Evolutionary conservation across 2,888 invertebrate genomes (phyloP), one percentile per base, ranked within the genome.

Genomic region (Anorthoa munda): DNA sequence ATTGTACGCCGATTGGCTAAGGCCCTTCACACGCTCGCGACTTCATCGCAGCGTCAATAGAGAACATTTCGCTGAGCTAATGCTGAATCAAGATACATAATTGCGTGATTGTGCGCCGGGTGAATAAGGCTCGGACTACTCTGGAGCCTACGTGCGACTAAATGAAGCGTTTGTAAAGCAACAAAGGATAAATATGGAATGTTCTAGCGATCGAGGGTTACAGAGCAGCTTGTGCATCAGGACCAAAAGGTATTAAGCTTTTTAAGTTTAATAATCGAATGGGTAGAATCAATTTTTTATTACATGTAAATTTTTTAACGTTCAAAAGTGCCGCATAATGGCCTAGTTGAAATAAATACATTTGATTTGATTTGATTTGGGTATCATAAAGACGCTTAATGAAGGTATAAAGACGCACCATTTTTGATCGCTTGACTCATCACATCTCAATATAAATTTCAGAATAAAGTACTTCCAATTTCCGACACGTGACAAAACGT

Each of bases 1-100:
- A 83, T 81, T 83, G 74, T 60, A 70, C 21, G 31, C 18, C 83
- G 74, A 79, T 79, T 79, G 66, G 55, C 23, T 81, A 79, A 64
- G 79, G 83, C 66, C 21, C 59, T 66, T 56, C 50, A 58, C 74
- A 70, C 45, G 59, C 53, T 64, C 13, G 79, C 79, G 69, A 67
- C 79, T 71, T 48, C 59, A 72, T 39, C 56, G 66, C 39, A 65
- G 31, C 53, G 18, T 66, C 59, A 50, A 70, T 59, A n/a, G 56
- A 18, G 53, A 50, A 70, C 46, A 83, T 70, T 83, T 60, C n/a
- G 60, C 75, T 75, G 81, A 68, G 68, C 67, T 75, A 83, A 83
- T 66, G 75, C 65, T 81, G 69, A 78, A 76, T 72, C 75, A 72
- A 68, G 72, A 67, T 74, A 71, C 66, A 72, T 82, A 63, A 71